Evolutionary conservation across 2,113 vertebrate genomes (phyloP).

Genomic region (Sialia sialis): DNA sequence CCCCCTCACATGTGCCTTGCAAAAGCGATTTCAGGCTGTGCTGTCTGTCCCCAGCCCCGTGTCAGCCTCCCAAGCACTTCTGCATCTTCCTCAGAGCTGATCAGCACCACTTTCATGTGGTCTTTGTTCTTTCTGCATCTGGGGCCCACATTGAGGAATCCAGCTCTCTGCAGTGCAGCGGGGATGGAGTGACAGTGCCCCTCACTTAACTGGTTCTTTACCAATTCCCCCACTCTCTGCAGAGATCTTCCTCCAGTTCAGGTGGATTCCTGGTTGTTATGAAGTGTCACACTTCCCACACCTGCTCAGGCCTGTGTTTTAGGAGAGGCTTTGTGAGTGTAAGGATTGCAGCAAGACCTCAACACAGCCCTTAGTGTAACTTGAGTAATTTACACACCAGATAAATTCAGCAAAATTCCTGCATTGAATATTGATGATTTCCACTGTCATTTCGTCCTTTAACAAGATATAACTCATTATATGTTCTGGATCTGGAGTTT

Average conservation of each 20-base stretch:
- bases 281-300: background rate
- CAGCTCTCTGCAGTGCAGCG: background rate
- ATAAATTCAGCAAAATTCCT: background rate
- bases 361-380: background rate
- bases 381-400: background rate
- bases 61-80: conserved; percentile 11
- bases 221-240: background rate
- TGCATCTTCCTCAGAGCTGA: background rate
- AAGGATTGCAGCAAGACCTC: background rate
- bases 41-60: background rate
- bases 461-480: background rate
- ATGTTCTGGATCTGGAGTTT: background rate
- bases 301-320: background rate
- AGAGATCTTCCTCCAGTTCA: background rate
- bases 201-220: background rate
- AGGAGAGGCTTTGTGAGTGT: background rate
- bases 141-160: conserved; percentile 62
- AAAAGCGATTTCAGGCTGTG: background rate
- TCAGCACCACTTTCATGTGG: conserved; percentile 65
- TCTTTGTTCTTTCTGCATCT: conserved; percentile 59
- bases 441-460: background rate
- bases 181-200: background rate
- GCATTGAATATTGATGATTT: background rate
- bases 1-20: background rate
- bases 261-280: too few relatives aligned